These are phyloP conservation scores for Hemicrepidius hirtus DNA, from an alignment of 2,888 invertebrate genomes.

Conservation along the genomic window DNA sequence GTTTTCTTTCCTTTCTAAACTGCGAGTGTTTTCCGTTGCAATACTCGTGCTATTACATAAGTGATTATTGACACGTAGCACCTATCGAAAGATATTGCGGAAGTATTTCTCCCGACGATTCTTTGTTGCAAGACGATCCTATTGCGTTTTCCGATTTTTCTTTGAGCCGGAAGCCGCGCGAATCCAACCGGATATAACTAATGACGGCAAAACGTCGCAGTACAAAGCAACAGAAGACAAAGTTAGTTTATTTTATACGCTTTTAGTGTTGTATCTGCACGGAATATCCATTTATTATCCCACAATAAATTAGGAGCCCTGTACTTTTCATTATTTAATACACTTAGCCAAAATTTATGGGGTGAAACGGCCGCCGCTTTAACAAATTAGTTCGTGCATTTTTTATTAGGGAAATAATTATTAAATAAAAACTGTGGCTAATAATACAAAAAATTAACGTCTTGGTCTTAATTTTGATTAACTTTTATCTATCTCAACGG, in stretches of 20 bases:
- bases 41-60: neutral
- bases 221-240: conserved; percentile 63
- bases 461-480: conserved; percentile 20
- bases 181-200: conserved; percentile 67
- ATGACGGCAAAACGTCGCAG: conserved; percentile 66
- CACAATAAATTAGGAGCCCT: conserved; percentile 58
- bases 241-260: conserved; percentile 64
- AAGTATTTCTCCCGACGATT: conserved; percentile 56
- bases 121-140: conserved; percentile 56
- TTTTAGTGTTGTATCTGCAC: conserved; percentile 61
- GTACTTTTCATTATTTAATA: conserved; percentile 48
- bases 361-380: conserved; percentile 27
- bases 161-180: conserved; percentile 63
- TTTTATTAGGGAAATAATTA: conserved; percentile 21
- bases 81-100: conserved; percentile 44
- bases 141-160: conserved; percentile 57
- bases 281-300: conserved; percentile 60
- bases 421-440: neutral
- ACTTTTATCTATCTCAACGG: conserved; percentile 33
- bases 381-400: conserved; percentile 28
- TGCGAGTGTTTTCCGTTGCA: neutral
- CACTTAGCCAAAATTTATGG: conserved; percentile 41
- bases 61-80: conserved; percentile 42
- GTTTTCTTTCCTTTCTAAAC: neutral
- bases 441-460: neutral